Evolutionary conservation across 1,140 invertebrate species (phyloP), one percentile per base, ranked within the genome.

Genomic region (Asbolus verrucosus): DNA sequence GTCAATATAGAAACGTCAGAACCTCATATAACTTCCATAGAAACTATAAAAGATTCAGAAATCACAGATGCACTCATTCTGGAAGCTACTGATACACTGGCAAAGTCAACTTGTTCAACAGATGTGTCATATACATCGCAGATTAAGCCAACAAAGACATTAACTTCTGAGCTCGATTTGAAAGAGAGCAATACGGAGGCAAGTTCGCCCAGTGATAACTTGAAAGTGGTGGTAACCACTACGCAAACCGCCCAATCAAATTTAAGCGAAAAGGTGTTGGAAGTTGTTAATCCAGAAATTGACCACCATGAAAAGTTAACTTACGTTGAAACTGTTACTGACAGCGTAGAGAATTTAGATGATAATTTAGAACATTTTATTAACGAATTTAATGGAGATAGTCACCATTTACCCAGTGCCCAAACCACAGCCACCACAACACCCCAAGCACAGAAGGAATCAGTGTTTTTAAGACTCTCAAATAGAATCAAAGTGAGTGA

Each of bases 401-500:
- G 72, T 63, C 68, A 24, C 46, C 19, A 11, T 9, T 46, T 36
- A 9, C 72, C 54, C 6, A 72, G 54, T 43, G 71, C 63, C 15
- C 33, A 18, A 11, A 16, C 65, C 15, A 67, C 75, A 36, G 65
- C 72, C 14, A 73, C 75, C 11, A 69, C 61, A 15, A 85, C 84
- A 11, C 85, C 86, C 46, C 87, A 87, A 77, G 83, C 81, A 3
- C 92, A 94, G 75, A 96, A 98, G 73, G 97, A 99, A 83, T 97
- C 95, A 1, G 94, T 98, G 15, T 98, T 99, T 81, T 88, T 98
- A 74, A 87, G 96, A 72, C 84, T 99, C 16, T 95, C 93, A 27
- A 99, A 98, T 83, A 90, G 96, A 77, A 96, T 99, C 18, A 97
- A 97, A 88, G 92, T 93, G 79, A 79, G 33, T 36, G n/a, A n/a